Base-by-base conservation (phyloP, 2,797 vertebrate species). In the Chrosomus eos region DNA sequence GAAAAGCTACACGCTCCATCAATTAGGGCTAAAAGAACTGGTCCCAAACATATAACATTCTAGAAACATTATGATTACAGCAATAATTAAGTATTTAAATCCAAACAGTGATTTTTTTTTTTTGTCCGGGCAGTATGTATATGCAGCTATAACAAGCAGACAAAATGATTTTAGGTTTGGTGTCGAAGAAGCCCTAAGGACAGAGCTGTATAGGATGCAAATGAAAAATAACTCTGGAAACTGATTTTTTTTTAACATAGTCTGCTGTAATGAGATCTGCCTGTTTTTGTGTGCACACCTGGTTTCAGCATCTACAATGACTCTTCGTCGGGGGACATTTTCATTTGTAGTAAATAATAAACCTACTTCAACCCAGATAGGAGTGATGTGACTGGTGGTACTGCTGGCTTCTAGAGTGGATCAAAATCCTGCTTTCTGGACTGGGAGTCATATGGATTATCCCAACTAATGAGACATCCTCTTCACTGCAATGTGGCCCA, bases 371-470 rank as follows among this genome's bases (percentile, higher is more conserved):
- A 64, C 36, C 19, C 64, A 36, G 66, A 77, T 38, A 40, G 53
- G 21, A 58, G 60, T 82, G 28, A 72, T 82, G 53, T 71, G 40
- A 78, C 14, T 18, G 13, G 31, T 16, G 4, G 48, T 21, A 83
- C 68, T 38, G 19, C 38, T 38, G 58, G 33, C 18, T 33, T 82
- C 33, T 33, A 43, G 51, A 83, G 43, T 55, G 31, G 23, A 26
- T 87, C 45, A 33, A 64, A 64, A 43, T 67, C 55, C 23, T 78
- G 74, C 83, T 79, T 82, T 40, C 38, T 76, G 31, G 26, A 74
- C 60, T 80, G 33, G 26, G 48, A 53, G 76, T 55, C 62, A 43
- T 74, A 60, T 74, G 80, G 53, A 84, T 85, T 79, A 84, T 60
- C 16, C 66, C 38, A 71, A 40, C 7, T 83, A 31, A 45, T 33